A percentile compares a stretch with the other conserved stretches of the same genome.
Evolutionary conservation across 2,113 vertebrate species (phyloP).

Genomic region (Taurulus bubalis): DNA sequence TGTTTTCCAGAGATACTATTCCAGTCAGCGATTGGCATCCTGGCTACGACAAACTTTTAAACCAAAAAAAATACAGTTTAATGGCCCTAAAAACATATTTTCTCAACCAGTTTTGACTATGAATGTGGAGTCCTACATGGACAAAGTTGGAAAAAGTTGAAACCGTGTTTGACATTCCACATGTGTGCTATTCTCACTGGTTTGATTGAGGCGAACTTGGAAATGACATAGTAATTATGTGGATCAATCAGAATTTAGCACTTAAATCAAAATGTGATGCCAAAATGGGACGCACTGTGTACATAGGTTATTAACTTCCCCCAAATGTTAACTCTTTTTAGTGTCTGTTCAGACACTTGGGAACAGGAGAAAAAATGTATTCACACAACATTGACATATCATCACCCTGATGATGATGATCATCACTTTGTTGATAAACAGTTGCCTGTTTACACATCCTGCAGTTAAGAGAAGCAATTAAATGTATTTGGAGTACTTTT

Average conservation of each 20-base stretch:
- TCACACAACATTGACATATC: background rate
- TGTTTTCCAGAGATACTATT: conserved; percentile 50
- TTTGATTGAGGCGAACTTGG: background rate
- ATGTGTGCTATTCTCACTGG: background rate
- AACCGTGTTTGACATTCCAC: background rate
- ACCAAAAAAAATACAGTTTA: background rate
- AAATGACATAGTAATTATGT: background rate
- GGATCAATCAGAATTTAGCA: background rate
- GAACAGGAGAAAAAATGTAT: background rate
- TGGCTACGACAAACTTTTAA: conserved; percentile 7
- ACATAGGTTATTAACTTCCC: background rate
- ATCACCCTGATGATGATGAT: background rate
- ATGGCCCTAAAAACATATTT: background rate
- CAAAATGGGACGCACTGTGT: background rate
- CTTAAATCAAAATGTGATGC: background rate
- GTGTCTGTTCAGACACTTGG: background rate
- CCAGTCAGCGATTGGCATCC: conserved; percentile 5
- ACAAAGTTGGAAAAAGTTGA: background rate
- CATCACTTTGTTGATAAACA: background rate
- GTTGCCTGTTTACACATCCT: background rate
- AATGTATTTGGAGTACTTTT: background rate
- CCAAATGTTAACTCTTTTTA: background rate
- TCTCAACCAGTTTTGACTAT: background rate
- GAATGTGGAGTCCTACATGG: background rate
- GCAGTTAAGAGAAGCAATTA: background rate